These are phyloP conservation scores for Dicyrtoma fusca DNA, from an alignment of 2,888 invertebrate genomes.

Conservation along the genomic window DNA sequence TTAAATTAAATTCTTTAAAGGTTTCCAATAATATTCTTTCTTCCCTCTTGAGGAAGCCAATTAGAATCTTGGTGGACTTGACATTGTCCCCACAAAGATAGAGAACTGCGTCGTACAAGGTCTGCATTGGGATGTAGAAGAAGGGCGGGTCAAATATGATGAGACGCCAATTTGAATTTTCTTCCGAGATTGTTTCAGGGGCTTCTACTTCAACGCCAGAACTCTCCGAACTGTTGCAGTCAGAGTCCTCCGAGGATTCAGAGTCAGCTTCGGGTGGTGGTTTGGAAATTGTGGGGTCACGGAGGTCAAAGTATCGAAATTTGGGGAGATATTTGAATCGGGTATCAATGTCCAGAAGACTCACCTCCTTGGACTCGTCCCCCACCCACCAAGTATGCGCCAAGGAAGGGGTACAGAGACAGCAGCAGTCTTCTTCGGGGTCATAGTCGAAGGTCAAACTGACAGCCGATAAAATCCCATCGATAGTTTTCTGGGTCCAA, in stretches of 20 bases:
- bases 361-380: slow-evolving; percentile 45
- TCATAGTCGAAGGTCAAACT: slow-evolving; percentile 42
- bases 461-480: slow-evolving; percentile 44
- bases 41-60: slow-evolving; percentile 51
- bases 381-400: slow-evolving; percentile 47
- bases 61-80: slow-evolving; percentile 46
- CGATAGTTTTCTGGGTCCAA: slow-evolving; percentile 52
- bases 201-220: no score
- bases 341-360: slow-evolving; percentile 52
- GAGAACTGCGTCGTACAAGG: slow-evolving; percentile 47
- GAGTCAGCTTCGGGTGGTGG: neutral
- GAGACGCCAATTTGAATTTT: slow-evolving; percentile 42
- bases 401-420: slow-evolving; percentile 50
- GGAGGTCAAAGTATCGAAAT: slow-evolving; percentile 51
- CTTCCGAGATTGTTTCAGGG: slow-evolving; percentile 33
- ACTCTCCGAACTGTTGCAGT: no score
- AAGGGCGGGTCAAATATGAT: slow-evolving; percentile 54
- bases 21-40: slow-evolving; percentile 45
- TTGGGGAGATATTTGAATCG: slow-evolving; percentile 52
- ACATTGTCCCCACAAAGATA: slow-evolving; percentile 45
- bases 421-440: slow-evolving; percentile 46
- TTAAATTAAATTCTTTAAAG: slow-evolving; percentile 47
- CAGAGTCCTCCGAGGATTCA: no score
- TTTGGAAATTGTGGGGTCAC: slow-evolving; percentile 33
- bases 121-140: slow-evolving; percentile 51